Evolutionary conservation across 2,797 vertebrate species (phyloP), one percentile per base, ranked within the genome.

Genomic region (Myoxocephalus aenaeus): DNA sequence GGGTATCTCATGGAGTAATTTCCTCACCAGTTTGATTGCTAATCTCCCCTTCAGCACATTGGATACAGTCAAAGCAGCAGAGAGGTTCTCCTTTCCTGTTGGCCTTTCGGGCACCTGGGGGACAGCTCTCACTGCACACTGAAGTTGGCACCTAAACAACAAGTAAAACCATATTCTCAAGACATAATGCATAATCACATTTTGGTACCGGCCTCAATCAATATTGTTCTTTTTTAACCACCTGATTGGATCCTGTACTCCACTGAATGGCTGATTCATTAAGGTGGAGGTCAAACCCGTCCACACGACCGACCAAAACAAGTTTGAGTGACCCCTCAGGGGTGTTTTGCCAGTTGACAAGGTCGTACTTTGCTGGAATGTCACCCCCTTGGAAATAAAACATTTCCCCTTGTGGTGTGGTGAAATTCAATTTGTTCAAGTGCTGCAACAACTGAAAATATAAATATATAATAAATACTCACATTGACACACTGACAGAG

Each of bases 341-440:
- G 12, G 46, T 83, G 5, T 62, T 90, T 83, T 95, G 93, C 95
- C 94, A 96, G 85, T 95, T 96, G 34, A 96, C 88, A n/a, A 96
- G 81, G 81, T 96, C 94, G 20, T 96, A 96, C 29, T 93, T 93
- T 5, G 90, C 92, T 63, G 86, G 90, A 58, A 83, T 87, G 46
- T 92, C 92, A 0, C 84, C 91, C 3, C 91, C 89, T 48, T 87
- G 69, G 20, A 95, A 95, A 83, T 90, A 87, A 70, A 95, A 91
- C n/a, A 57, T 61, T 65, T 93, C 93, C 5, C 92, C 92, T 2
- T 92, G 84, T 63, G 87, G 89, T 14, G 94, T 94, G 56, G 87
- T 92, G 83, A 94, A 87, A 32, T 86, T 86, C n/a, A 94, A 85
- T 5, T 79, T 57, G 56, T 74, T 82, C 61, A 95, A 65, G 54